Percentiles rank a stretch among this genome's conserved stretches.
Conservation (phyloP, 2,797 vertebrate species). For the Loris lydekkerianus region DNA sequence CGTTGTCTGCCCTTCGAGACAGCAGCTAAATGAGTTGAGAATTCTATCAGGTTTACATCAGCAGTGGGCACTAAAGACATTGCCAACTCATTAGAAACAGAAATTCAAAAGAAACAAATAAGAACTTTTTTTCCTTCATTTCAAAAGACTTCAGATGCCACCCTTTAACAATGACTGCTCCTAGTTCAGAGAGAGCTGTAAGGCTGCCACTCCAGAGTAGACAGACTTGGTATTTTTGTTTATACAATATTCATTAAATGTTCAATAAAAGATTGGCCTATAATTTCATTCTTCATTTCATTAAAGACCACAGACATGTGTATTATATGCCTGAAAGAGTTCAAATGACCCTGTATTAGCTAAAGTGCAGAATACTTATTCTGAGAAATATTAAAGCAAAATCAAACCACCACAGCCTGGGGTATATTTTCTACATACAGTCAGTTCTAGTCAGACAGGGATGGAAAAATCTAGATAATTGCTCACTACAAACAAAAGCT, state of each 20-base stretch:
- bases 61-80: conserved; percentile 81
- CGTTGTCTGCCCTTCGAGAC: conserved; percentile 82
- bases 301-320: background rate
- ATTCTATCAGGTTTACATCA: conserved; percentile 84
- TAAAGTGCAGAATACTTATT: background rate
- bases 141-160: conserved; percentile 63
- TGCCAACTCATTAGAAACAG: conserved; percentile 84
- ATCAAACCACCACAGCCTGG: background rate
- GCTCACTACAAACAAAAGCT: background rate
- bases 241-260: conserved; percentile 6
- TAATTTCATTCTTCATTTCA: conserved; percentile 51
- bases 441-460: background rate
- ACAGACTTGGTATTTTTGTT: conserved; percentile 62
- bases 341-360: background rate
- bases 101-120: conserved; percentile 83
- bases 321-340: background rate
- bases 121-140: conserved; percentile 71
- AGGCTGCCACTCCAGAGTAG: conserved; percentile 42
- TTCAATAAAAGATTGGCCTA: conserved; percentile 7
- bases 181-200: background rate
- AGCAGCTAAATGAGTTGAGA: conserved; percentile 85
- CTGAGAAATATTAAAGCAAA: conserved; percentile 5
- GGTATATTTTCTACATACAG: conserved; percentile 2
- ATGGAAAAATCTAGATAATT: background rate
- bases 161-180: conserved; percentile 53